phyloP scores from a whole-genome alignment of 2,113 vertebrate species.

The Carettochelys insculpta region DNA sequence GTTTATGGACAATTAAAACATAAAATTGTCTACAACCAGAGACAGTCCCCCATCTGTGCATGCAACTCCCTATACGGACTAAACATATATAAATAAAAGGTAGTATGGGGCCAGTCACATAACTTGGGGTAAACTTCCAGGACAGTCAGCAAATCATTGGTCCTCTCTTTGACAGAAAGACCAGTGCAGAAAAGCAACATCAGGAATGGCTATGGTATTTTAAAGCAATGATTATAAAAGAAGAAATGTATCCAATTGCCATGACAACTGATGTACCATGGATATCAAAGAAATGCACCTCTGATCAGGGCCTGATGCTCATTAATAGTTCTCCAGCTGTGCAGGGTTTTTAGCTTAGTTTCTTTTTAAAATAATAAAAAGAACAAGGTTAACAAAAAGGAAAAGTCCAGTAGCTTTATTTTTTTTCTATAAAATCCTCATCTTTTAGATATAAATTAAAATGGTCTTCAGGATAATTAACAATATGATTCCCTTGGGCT shows the following conservation, averaged over 20 bases:
- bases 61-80: too few species aligned
- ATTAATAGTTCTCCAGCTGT: neutral
- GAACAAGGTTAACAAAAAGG: neutral
- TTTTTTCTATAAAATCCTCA: neutral
- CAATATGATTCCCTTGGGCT: neutral
- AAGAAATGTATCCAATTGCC: constrained; percentile 6
- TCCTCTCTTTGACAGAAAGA: neutral
- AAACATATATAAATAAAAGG: neutral
- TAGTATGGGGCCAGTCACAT: neutral
- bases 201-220: neutral
- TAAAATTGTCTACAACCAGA: neutral
- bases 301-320: neutral
- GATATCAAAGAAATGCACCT: neutral
- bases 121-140: neutral
- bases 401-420: neutral
- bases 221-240: neutral
- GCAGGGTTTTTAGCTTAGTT: neutral
- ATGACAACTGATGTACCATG: neutral
- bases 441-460: neutral
- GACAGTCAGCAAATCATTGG: neutral
- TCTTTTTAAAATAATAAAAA: neutral
- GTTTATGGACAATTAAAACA: neutral
- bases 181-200: neutral
- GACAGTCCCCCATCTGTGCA: neutral
- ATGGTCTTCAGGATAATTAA: neutral